Evolutionary conservation across 2,797 vertebrate genomes (phyloP).

Genomic region (Cephalopachus bancanus): DNA sequence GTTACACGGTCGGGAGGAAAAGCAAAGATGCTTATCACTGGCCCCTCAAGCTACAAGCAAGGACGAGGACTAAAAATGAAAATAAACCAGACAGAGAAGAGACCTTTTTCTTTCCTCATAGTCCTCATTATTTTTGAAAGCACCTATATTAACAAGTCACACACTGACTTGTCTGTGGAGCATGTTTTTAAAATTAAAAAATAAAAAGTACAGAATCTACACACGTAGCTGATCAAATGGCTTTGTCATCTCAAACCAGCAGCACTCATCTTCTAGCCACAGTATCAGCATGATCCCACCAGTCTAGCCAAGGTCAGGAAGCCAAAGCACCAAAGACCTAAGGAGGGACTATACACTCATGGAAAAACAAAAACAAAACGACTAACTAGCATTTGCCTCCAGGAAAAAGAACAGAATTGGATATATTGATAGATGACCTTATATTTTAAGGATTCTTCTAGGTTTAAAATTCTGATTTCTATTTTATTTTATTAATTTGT

Average conservation of each 20-base stretch:
- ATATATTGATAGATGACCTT: slow-evolving; percentile 17
- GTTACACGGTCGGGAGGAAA: background rate
- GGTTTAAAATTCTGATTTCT: slow-evolving; percentile 12
- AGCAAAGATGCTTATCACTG: background rate
- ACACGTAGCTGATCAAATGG: background rate
- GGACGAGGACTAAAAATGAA: background rate
- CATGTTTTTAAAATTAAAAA: no score
- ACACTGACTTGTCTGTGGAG: no score
- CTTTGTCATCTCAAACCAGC: background rate
- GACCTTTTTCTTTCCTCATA: background rate
- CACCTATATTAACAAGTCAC: background rate
- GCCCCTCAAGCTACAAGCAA: slow-evolving; percentile 11
- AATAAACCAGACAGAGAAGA: slow-evolving; percentile 7
- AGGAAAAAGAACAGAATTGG: slow-evolving; percentile 19
- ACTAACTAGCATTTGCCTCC: background rate
- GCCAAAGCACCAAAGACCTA: background rate
- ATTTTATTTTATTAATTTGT: no score
- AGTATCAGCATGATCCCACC: background rate
- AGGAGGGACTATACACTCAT: background rate
- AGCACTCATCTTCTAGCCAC: background rate
- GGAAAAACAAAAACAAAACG: background rate
- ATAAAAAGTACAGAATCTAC: background rate
- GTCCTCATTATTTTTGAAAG: background rate
- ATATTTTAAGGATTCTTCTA: background rate
- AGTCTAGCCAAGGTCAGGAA: background rate